Conservation (phyloP, 2,797 vertebrate genomes). For the Hybognathus amarus region DNA sequence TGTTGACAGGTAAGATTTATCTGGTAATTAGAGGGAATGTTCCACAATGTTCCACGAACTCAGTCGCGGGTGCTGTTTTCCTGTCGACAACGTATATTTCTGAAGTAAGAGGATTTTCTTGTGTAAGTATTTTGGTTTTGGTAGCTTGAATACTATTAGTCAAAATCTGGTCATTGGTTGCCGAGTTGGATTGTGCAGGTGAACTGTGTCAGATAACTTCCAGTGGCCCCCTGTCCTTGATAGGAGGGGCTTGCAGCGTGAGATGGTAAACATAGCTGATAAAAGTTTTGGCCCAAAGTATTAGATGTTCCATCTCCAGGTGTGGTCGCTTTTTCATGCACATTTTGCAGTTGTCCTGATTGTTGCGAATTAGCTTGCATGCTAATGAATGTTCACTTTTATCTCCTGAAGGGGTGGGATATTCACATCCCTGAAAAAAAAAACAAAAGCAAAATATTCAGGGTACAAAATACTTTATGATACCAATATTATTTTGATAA, state of each 20-base stretch:
- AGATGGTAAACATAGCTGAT: background rate
- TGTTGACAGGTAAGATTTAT: conserved; percentile 9
- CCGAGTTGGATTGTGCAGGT: background rate
- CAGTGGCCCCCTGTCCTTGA: background rate
- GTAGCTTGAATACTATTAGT: conserved; percentile 8
- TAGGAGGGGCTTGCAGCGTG: background rate
- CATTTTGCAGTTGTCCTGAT: conserved; percentile 4
- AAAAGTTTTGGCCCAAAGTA: background rate
- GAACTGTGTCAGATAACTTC: background rate
- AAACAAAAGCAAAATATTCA: background rate
- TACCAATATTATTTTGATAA: background rate
- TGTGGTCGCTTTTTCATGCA: background rate
- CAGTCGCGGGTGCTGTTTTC: background rate
- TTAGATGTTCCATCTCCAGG: background rate
- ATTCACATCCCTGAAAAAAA: conserved; percentile 24
- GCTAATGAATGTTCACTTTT: background rate
- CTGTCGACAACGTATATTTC: background rate
- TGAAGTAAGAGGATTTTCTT: background rate
- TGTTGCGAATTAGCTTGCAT: conserved; percentile 19
- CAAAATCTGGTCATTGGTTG: conserved; percentile 3
- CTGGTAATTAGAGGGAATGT: conserved; percentile 6
- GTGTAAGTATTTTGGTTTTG: background rate
- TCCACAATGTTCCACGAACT: background rate
- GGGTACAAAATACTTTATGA: too few relatives aligned
- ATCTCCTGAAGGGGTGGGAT: conserved; percentile 3